phyloP scores from a whole-genome alignment of 37 sponge, comb jelly and placozoan genomes.

The Ianthella basta region DNA sequence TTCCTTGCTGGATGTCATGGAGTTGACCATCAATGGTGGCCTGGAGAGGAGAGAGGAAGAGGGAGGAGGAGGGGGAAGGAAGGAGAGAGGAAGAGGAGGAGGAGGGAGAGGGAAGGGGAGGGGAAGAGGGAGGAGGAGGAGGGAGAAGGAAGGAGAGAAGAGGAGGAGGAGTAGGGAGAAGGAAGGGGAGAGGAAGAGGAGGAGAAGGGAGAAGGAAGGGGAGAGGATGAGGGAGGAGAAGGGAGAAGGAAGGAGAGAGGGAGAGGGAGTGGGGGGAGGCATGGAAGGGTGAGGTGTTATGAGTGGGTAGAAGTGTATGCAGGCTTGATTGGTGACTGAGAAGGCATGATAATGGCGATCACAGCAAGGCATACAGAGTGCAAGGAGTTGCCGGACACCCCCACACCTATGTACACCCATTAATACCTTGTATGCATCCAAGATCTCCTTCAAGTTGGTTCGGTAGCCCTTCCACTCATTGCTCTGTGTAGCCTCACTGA shows the following conservation, averaged over 20 bases:
- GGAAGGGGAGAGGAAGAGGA: too few species aligned
- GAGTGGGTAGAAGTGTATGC: too few species aligned
- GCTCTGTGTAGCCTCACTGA: slow-evolving; percentile 8
- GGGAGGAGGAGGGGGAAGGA: not conserved
- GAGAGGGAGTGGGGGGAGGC: too few species aligned
- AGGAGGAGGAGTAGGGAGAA: not conserved
- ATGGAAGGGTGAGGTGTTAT: too few species aligned
- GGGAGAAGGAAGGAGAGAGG: not conserved
- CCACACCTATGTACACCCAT: too few species aligned
- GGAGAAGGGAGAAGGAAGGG: not conserved
- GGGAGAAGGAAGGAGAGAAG: not conserved
- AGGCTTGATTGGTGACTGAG: too few species aligned
- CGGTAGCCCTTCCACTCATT: not conserved
- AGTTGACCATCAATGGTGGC: not conserved
- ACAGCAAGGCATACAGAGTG: too few species aligned
- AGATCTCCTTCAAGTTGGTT: not conserved
- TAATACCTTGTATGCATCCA: slow-evolving; percentile 4
- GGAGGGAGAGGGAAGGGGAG: not conserved
- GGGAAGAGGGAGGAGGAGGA: too few species aligned
- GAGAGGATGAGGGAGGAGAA: not conserved
- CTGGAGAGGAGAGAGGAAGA: not conserved
- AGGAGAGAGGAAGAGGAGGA: too few species aligned
- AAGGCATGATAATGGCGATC: too few species aligned
- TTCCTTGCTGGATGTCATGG: slow-evolving; percentile 12
- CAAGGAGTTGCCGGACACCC: too few species aligned